Base-by-base conservation (phyloP, 2,888 invertebrate species). In the Drosophila prostipennis region DNA sequence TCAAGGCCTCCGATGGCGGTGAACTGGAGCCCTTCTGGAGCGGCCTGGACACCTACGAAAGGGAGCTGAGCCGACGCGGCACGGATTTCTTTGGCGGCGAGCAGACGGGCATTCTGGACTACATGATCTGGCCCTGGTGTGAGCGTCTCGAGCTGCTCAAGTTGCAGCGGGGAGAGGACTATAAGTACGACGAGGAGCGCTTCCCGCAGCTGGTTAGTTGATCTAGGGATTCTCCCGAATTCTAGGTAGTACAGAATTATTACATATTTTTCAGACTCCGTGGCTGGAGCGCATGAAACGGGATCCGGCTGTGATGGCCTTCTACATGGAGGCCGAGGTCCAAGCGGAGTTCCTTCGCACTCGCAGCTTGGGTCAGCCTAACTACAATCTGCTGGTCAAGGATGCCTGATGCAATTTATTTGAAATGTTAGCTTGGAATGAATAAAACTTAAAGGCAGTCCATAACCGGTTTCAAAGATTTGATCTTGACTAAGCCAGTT, bases 41-140 rank as follows among this genome's bases (percentile, higher is more conserved):
- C 1, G 95, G 94, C 0, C 91, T 97, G 8, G 94, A 94, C 74
- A 82, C 92, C 3, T 94, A 96, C 58, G 95, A 97, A 87, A 93
- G 93, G 37, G 96, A 96, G 89, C 90, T 97, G 2, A 91, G 91
- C 34, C 91, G 91, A 11, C 94, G 96, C 53, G 94, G 93, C 34
- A 94, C 94, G 0, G 93, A 92, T 39, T 97, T 93, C 90, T 94
- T 96, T 80, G 93, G 95, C 68, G 96, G 96, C 1, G 92, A 93
- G 61, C 93, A 94, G 70, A 96, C 96, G 2, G 96, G 96, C 57
- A 94, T 96, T 93, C 91, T 96, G 55, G 97, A 97, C 90, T 95
- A 95, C 78, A 96, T 96, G 93, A 94, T 97, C 76, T 97, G 96
- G 96, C 97, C 97, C 3, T 97, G 96, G 95, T 94, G 96, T 87